Base-by-base conservation (phyloP, 2,797 vertebrate genomes). In the Artibeus jamaicensis region DNA sequence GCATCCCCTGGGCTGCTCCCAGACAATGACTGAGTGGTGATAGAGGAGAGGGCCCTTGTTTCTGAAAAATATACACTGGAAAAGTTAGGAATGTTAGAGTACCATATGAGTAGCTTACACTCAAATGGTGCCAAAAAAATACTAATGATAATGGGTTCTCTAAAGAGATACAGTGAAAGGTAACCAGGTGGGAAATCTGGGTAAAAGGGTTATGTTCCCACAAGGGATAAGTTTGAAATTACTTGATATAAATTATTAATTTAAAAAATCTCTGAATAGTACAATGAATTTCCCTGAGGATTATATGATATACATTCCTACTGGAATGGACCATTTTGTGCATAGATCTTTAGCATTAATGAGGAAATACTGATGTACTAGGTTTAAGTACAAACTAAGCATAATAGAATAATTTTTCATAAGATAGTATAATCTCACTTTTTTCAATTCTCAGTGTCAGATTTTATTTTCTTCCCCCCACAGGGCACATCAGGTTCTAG, bases 201-300 rank as follows among this genome's bases (percentile, higher is more conserved):
- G 32, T 32, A 34, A 48, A 34, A n/a, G 9, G 19, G 12, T 50
- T 59, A 76, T 29, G 42, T 85, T 85, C 21, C 8, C 50, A 5
- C 3, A 71, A 74, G 44, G 39, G 39, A 39, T 42, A 42, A 42
- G 39, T 59, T 57, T 71, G 50, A 85, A 93, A 93, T 81, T 53
- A 81, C 87, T 74, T 95, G 44, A 79, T 83, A 92, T 82, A 89
- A 74, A 55, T 48, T 65, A 86, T 86, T 71, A 82, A 57, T 46
- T 79, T 46, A 39, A 86, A 29, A 76, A 26, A 71, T 53, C 34
- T 32, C 46, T 3, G 50, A 57, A 53, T 9, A 70, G 10, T 65
- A 77, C 59, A 24, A 24, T 21, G 42, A 77, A 94, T 84, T 37
- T 74, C 37, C 37, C 57, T 84, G 42, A 48, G 32, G 34, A 89